Evolutionary conservation across 2,888 invertebrate species (phyloP).

Genomic region (Byasa hedistus): DNA sequence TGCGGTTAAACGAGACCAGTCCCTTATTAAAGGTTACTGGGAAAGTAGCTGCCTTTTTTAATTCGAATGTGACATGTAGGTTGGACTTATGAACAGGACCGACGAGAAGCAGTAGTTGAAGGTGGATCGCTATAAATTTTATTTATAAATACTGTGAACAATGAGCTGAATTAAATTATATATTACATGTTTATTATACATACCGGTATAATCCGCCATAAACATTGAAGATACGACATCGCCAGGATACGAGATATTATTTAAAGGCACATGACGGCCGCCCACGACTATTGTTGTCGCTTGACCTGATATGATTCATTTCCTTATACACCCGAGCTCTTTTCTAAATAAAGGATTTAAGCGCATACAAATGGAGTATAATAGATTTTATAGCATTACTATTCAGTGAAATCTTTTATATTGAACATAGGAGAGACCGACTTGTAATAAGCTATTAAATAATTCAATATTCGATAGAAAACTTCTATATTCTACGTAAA

Average conservation of each 20-base stretch:
- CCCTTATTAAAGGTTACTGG: too few relatives aligned
- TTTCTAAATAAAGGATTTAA: background rate
- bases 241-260: slow-evolving; percentile 12
- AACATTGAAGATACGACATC: background rate
- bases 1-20: too few relatives aligned
- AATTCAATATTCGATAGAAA: background rate
- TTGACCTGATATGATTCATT: slow-evolving; percentile 17
- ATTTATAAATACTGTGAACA: background rate
- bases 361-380: background rate
- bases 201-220: background rate
- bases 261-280: slow-evolving; percentile 7
- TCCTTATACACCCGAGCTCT: background rate
- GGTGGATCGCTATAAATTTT: too few relatives aligned
- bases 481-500: too few relatives aligned
- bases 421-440: background rate
- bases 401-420: background rate
- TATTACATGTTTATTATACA: background rate
- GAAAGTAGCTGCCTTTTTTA: too few relatives aligned
- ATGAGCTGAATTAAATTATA: background rate
- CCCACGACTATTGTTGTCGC: slow-evolving; percentile 19
- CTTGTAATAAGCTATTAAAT: background rate
- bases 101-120: too few relatives aligned
- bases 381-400: background rate
- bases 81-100: too few relatives aligned
- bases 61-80: too few relatives aligned